phyloP scores from a whole-genome alignment of 2,797 vertebrate species.

The Sus cebifrons region DNA sequence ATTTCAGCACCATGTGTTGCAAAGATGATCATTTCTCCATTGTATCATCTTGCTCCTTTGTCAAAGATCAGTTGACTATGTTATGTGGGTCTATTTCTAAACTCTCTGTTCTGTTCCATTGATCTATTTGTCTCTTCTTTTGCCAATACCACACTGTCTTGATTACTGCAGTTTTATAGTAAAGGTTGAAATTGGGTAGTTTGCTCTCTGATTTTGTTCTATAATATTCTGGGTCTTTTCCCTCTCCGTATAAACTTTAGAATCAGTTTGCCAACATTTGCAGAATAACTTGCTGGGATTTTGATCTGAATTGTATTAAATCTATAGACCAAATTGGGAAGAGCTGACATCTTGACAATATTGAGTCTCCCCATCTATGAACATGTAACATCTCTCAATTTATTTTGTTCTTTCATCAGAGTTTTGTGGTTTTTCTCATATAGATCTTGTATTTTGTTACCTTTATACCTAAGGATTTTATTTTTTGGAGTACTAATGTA shows the following conservation, averaged over 20 bases:
- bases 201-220: not conserved
- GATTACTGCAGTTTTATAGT: not conserved
- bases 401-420: constrained; percentile 4
- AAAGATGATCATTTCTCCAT: not conserved
- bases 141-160: not conserved
- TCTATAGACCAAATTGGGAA: not conserved
- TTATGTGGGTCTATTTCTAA: not conserved
- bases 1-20: not conserved
- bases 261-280: not conserved
- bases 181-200: not conserved
- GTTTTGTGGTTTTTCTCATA: constrained; percentile 13
- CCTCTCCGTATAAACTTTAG: not conserved
- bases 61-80: not conserved
- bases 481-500: not conserved
- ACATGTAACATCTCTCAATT: not conserved
- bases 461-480: not conserved
- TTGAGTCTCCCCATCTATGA: not conserved
- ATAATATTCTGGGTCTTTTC: constrained; percentile 6
- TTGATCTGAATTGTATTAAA: not conserved
- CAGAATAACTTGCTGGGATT: not conserved
- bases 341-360: not conserved
- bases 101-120: not conserved
- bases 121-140: not conserved
- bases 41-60: not conserved
- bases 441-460: constrained; percentile 24